Evolutionary conservation across 2,888 invertebrate genomes (phyloP).

Genomic region (Microctonus hyperodae): DNA sequence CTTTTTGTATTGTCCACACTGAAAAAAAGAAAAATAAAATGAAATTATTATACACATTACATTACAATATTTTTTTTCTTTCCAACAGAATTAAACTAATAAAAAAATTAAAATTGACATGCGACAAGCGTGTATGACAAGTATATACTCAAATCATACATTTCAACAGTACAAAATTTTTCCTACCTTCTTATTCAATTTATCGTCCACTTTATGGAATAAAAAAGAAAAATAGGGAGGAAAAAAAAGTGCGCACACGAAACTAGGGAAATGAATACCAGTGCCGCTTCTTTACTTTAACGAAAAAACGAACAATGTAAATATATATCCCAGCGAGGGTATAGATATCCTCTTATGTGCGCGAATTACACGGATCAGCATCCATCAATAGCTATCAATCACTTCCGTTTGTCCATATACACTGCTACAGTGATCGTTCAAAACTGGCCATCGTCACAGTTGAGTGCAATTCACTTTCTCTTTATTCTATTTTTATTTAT

Average conservation of each 20-base stretch:
- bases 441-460: constrained; percentile 23
- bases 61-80: no score
- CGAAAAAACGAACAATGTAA: constrained; percentile 54
- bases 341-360: constrained; percentile 50
- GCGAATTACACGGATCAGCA: constrained; percentile 60
- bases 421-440: constrained; percentile 18
- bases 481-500: background rate
- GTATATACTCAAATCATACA: constrained; percentile 5
- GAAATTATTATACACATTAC: no score
- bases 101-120: constrained; percentile 19
- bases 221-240: constrained; percentile 16
- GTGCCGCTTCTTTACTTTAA: constrained; percentile 35
- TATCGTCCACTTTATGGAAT: background rate
- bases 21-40: constrained; percentile 37
- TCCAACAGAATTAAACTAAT: background rate
- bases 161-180: background rate
- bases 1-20: constrained; percentile 41
- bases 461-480: background rate
- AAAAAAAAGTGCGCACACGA: constrained; percentile 35
- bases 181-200: background rate
- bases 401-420: constrained; percentile 37
- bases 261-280: constrained; percentile 19
- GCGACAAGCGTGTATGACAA: constrained; percentile 29
- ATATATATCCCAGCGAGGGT: constrained; percentile 32
- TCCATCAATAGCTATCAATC: constrained; percentile 60